A percentile compares a stretch with the other conserved stretches of the same genome.
These are phyloP conservation scores for Gambusia yucatana DNA, from an alignment of 2,797 vertebrate species.

Conservation along the genomic window DNA sequence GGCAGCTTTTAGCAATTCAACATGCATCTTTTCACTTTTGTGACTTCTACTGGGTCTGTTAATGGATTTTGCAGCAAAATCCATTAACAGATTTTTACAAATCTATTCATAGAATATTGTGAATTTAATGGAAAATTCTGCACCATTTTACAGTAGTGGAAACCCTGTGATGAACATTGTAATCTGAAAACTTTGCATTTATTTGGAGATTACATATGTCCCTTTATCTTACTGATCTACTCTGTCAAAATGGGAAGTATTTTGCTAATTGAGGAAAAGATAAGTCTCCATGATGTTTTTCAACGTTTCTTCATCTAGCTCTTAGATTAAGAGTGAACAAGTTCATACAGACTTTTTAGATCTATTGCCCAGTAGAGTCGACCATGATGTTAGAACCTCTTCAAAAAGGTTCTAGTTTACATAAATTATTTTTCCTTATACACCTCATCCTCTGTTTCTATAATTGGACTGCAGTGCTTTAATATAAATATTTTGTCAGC, in stretches of 20 bases:
- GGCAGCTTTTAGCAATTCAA: neutral
- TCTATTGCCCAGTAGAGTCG: neutral
- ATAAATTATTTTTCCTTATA: neutral
- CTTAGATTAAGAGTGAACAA: neutral
- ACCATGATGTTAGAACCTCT: neutral
- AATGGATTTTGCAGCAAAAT: neutral
- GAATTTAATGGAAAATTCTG: neutral
- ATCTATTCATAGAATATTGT: neutral
- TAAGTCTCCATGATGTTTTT: neutral
- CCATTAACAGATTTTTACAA: no score
- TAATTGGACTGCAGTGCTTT: neutral
- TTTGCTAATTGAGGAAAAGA: constrained; percentile 30
- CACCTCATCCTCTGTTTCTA: neutral
- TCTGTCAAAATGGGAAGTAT: neutral
- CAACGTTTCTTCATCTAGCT: constrained; percentile 6
- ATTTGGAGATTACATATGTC: neutral
- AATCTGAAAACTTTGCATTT: neutral
- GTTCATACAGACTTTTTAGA: constrained; percentile 4
- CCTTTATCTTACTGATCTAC: neutral
- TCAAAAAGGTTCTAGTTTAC: neutral
- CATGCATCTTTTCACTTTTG: neutral
- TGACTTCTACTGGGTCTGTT: neutral
- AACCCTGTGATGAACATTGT: neutral
- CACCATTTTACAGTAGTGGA: neutral
- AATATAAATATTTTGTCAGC: neutral